Evolutionary conservation across 2,797 vertebrate species (phyloP).

Genomic region (Gallinago solitaria): DNA sequence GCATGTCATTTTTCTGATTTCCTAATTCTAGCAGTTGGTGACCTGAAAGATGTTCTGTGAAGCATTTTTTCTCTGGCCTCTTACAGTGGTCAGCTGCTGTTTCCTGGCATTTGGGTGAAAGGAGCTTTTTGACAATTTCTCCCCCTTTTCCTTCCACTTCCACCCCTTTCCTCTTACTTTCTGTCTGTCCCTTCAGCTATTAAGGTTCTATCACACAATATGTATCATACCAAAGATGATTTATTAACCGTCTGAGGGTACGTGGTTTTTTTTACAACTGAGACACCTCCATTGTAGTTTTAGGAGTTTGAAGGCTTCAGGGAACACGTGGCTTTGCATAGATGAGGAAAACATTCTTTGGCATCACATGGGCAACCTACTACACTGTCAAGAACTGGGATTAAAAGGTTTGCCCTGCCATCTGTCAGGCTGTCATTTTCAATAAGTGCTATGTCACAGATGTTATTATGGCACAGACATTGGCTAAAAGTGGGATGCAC

Average conservation of each 20-base stretch:
- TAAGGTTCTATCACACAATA: neutral
- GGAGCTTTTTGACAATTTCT: neutral
- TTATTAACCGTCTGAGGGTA: neutral
- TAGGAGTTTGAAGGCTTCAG: neutral
- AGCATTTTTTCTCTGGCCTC: neutral
- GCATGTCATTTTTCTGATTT: neutral
- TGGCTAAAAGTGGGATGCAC: neutral
- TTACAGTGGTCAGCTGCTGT: neutral
- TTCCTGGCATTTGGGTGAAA: neutral
- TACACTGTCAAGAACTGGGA: neutral
- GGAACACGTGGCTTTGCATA: neutral
- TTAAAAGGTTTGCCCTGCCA: constrained; percentile 39
- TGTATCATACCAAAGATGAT: neutral
- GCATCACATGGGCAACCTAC: neutral
- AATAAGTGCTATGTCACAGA: neutral
- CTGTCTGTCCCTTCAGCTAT: neutral
- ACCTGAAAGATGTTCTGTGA: neutral
- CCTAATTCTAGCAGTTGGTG: neutral
- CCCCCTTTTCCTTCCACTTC: neutral
- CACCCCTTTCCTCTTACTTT: neutral
- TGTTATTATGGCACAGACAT: neutral
- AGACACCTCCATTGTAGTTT: neutral
- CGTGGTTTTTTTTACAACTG: neutral
- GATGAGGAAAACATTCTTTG: neutral
- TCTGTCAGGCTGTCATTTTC: constrained; percentile 52